phyloP scores from a whole-genome alignment of 2,113 vertebrate genomes.

The Stictonetta naevosa region DNA sequence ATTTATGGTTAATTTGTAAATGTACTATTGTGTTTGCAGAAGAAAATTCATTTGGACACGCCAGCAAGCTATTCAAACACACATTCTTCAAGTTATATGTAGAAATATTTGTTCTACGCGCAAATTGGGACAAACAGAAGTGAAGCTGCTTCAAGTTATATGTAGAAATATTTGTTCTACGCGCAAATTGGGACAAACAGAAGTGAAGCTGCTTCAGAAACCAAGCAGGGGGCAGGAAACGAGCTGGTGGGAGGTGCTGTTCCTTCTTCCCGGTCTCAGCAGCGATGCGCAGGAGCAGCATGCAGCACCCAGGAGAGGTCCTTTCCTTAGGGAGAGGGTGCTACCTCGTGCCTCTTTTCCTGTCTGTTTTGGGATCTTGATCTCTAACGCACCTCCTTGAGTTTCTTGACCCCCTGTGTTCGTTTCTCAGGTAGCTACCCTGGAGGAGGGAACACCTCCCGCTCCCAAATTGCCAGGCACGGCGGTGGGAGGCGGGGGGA shows the following conservation, averaged over 20 bases:
- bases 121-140: accelerated
- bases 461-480: too few species aligned
- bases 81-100: background rate
- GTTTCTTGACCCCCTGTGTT: background rate
- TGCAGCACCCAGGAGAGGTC: accelerated
- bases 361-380: accelerated
- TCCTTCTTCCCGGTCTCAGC: background rate
- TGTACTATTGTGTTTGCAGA: background rate
- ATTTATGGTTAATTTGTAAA: background rate
- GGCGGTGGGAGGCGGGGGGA: background rate
- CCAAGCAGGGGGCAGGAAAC: background rate
- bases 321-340: accelerated
- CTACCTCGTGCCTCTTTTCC: too few species aligned
- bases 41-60: background rate
- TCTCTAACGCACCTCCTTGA: background rate
- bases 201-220: background rate
- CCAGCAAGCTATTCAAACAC: background rate
- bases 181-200: accelerated
- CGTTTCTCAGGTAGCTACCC: accelerated
- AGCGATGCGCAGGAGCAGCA: accelerated
- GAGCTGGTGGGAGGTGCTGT: accelerated
- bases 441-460: background rate
- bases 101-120: background rate
- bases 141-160: background rate
- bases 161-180: background rate